A percentile compares a stretch with the other conserved stretches of the same genome.
These are phyloP conservation scores for Odontomyia ornata DNA, from an alignment of 2,888 invertebrate genomes.

Conservation along the genomic window DNA sequence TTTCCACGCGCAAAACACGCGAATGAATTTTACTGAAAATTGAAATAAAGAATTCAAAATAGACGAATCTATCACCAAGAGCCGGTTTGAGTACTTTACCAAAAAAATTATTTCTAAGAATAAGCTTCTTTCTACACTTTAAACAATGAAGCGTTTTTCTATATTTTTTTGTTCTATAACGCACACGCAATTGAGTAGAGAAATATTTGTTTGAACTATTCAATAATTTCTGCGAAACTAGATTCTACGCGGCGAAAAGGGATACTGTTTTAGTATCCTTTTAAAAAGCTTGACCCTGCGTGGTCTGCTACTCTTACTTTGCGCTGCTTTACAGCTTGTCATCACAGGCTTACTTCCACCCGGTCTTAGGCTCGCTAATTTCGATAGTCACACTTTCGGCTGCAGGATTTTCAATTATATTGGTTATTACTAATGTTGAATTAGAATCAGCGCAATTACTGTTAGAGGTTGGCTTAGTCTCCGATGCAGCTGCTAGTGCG, in stretches of 20 bases:
- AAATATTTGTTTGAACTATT: background rate
- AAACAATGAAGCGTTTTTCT: background rate
- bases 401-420: constrained; percentile 65
- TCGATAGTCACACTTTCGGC: constrained; percentile 78
- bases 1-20: constrained; percentile 18
- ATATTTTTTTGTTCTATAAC: no score
- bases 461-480: constrained; percentile 11
- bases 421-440: constrained; percentile 59
- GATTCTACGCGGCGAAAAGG: background rate
- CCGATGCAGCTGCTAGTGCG: constrained; percentile 55
- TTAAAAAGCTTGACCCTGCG: background rate
- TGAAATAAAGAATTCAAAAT: no score
- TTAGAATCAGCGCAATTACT: constrained; percentile 50
- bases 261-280: background rate
- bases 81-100: no score
- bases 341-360: background rate
- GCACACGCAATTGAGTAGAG: background rate
- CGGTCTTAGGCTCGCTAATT: constrained; percentile 72
- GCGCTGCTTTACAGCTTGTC: constrained; percentile 43
- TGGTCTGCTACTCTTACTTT: background rate
- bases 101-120: no score
- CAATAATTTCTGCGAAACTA: background rate
- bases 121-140: background rate
- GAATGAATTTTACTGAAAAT: constrained; percentile 21
- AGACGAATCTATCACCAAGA: no score